Evolutionary conservation across 2,797 vertebrate genomes (phyloP), one percentile per base, ranked within the genome.

Genomic region (Aselliscus stoliczkanus): DNA sequence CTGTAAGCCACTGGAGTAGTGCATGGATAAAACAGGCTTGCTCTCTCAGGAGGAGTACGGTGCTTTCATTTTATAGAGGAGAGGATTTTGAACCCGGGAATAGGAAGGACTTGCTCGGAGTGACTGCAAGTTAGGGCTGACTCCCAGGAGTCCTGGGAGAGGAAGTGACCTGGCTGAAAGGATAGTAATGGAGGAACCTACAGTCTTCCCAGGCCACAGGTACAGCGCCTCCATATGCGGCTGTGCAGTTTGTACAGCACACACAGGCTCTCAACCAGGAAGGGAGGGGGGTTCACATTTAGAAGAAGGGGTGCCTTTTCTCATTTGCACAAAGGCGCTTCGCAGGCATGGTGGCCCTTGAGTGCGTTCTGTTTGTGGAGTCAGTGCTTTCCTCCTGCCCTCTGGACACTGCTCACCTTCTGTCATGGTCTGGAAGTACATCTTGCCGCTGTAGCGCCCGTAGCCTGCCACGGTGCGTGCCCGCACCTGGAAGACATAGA

Each of bases 341-440:
- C 8, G 23, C 6, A 39, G 79, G 44, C n/a, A 23, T 0, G 7
- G 69, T 13, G 7, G 56, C 14, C 62, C 76, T 58, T 0, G 12
- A 17, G 20, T 54, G 56, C 42, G 69, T 25, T 70, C 62, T 75
- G 44, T 14, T 18, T 60, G 72, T 7, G 62, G 85, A 42, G 83
- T 2, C 15, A 1, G 27, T 0, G 27, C 80, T 64, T 31, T 9
- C 77, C 67, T 34, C 25, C 25, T 31, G 58, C 1, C 18, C n/a
- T 2, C 23, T 7, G 37, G n/a, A 23, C 20, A 25, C 50, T 0
- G 23, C 99, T 99, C 97, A 99, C 99, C 99, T 99, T 99, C 99
- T 5, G 99, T 99, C 99, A 99, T 99, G 96, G 99, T 99, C 98
- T 99, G 99, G 98, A 99, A 99, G 96, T 99, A 99, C 99, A 99